These are phyloP conservation scores for Atlantisia rogersi DNA, from an alignment of 2,113 vertebrate species.

Conservation along the genomic window DNA sequence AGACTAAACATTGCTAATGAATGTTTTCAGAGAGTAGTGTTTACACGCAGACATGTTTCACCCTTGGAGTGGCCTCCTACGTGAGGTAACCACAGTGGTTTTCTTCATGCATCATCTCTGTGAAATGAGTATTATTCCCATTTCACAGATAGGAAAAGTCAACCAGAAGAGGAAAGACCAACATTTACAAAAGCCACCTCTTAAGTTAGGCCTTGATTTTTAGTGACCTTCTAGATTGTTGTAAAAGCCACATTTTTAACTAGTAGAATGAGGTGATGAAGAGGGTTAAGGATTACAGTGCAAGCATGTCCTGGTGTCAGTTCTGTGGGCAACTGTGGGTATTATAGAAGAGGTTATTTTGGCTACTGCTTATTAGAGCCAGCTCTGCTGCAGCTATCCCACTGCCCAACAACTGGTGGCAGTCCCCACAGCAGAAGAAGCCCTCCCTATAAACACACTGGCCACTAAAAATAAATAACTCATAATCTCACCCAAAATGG, in stretches of 20 bases:
- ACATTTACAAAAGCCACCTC: background rate
- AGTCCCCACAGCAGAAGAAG: background rate
- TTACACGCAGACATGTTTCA: background rate
- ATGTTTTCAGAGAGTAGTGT: background rate
- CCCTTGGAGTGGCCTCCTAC: background rate
- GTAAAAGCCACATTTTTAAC: background rate
- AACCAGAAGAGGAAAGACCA: background rate
- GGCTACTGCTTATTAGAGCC: background rate
- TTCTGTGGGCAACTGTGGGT: background rate
- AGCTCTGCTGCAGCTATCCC: background rate
- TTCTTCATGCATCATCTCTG: background rate
- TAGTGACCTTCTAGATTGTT: background rate
- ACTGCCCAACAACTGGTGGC: background rate
- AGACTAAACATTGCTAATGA: constrained; percentile 3
- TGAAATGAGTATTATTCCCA: background rate
- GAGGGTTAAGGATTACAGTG: background rate
- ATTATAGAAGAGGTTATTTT: background rate
- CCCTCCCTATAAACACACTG: background rate
- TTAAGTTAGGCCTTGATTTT: background rate
- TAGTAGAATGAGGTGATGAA: background rate
- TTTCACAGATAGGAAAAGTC: background rate
- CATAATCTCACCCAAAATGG: background rate
- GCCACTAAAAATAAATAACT: background rate
- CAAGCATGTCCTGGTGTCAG: background rate
- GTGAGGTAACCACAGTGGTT: background rate